phyloP scores from a whole-genome alignment of 2,888 invertebrate genomes.

The Plemyria rubiginata region DNA sequence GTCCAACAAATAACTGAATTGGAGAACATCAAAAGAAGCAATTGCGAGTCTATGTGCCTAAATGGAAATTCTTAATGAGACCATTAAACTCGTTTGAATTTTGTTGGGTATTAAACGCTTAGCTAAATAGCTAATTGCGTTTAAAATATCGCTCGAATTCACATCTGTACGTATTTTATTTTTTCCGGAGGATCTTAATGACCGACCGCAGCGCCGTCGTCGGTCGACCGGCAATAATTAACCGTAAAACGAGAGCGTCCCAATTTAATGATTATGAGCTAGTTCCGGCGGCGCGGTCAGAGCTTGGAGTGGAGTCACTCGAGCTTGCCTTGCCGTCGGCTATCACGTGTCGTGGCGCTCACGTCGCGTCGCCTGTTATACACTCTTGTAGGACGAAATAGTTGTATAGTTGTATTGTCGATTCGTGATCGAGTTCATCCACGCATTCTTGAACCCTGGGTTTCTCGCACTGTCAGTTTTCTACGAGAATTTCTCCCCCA shows the following conservation, averaged over 20 bases:
- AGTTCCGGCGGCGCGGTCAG: slow-evolving; percentile 72
- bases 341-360: not conserved
- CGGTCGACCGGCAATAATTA: slow-evolving; percentile 63
- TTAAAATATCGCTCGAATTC: slow-evolving; percentile 56
- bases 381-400: slow-evolving; percentile 48
- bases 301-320: slow-evolving; percentile 26
- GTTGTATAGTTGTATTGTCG: too few species aligned
- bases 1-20: slow-evolving; percentile 28
- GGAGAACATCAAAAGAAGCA: slow-evolving; percentile 41
- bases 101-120: slow-evolving; percentile 48
- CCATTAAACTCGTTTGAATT: slow-evolving; percentile 51
- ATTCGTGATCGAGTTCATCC: too few species aligned
- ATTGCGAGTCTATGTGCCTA: slow-evolving; percentile 39
- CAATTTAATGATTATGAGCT: slow-evolving; percentile 77
- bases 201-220: slow-evolving; percentile 50
- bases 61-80: slow-evolving; percentile 45
- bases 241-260: slow-evolving; percentile 68
- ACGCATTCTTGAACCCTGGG: too few species aligned
- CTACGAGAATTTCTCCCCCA: too few species aligned
- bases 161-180: slow-evolving; percentile 51
- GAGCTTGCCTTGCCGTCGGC: not conserved
- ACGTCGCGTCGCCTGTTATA: slow-evolving; percentile 49
- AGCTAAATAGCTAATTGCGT: slow-evolving; percentile 55
- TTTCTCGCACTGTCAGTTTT: too few species aligned
- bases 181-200: slow-evolving; percentile 66